Evolutionary conservation across 2,888 invertebrate genomes (phyloP), one percentile per base, ranked within the genome.

Genomic region (Pegoplata infirma): DNA sequence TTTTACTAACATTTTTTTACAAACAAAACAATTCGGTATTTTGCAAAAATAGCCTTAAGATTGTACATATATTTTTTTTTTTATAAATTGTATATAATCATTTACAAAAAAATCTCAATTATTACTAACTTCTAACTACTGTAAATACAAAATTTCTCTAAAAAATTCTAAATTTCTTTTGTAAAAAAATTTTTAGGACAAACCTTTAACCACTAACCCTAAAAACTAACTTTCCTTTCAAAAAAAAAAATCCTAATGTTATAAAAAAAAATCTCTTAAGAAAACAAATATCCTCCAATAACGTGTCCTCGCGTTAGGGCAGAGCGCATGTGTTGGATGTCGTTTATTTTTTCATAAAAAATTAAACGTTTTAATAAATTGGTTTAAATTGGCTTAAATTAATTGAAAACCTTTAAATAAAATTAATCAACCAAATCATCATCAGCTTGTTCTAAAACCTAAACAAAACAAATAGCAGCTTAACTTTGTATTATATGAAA

Each of bases 311-410:
- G 87, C 85, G 84, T 85, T 84, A 88, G 88, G 88, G 90, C 90
- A 88, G 90, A 90, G 90, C 90, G 90, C 89, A 89, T 90, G 90
- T 90, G 90, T 89, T 89, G 90, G 90, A 90, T 90, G 89, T 88
- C 88, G 86, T 87, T 84, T 86, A 85, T 84, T 85, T 46, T 51
- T 36, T 46, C 46, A 36, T n/a, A n/a, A n/a, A 10, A 32, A 56
- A 58, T 76, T 73, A 25, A 64, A 68, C 44, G 55, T 73, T 69
- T 64, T 59, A 49, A 17, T 17, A 64, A 73, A 64, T 73, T 80
- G 76, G 58, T 51, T 69, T 68, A 40, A 72, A 76, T 79, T 69
- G 75, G 69, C 74, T 46, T 44, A 63, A 72, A 49, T 61, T 28
- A 68, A 64, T 63, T 59, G 28, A 68, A 49, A 16, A 25, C n/a